Evolutionary conservation across 2,113 vertebrate species (phyloP).

Genomic region (Petrocephalus microphthalmus): DNA sequence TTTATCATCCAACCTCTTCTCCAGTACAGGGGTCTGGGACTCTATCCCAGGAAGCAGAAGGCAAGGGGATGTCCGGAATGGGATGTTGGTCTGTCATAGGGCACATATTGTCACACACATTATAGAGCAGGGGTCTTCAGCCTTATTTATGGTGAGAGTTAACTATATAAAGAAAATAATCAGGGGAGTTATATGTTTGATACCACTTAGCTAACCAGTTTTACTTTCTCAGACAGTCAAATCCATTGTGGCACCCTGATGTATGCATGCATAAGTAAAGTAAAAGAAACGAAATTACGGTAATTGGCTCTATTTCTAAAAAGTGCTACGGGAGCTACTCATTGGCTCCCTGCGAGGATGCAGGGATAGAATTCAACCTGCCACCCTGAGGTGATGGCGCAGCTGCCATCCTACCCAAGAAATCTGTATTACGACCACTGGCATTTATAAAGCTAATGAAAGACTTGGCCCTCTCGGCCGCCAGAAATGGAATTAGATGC

Average conservation of each 20-base stretch:
- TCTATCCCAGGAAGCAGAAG: not conserved
- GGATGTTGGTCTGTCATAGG: not conserved
- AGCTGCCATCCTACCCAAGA: not conserved
- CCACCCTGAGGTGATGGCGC: not conserved
- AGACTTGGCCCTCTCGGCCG: slow-evolving; percentile 38
- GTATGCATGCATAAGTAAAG: not conserved
- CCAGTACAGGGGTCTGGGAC: not conserved
- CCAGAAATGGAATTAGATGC: slow-evolving; percentile 34
- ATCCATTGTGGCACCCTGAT: not conserved
- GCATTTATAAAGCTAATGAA: slow-evolving; percentile 51
- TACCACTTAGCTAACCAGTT: not conserved
- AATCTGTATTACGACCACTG: not conserved
- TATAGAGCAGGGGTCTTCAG: not conserved
- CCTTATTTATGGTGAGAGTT: not conserved
- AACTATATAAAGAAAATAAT: not conserved
- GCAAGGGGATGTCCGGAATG: not conserved
- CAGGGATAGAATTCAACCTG: not conserved
- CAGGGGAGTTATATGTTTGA: not conserved
- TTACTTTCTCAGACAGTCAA: not conserved
- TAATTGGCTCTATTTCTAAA: not conserved
- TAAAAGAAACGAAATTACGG: not conserved
- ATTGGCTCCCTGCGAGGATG: not conserved
- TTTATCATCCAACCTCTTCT: not conserved
- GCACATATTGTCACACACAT: not conserved
- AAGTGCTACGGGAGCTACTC: not conserved